Evolutionary conservation across 2,888 invertebrate species (phyloP), one percentile per base, ranked within the genome.

Genomic region (Acrobasis consociella): DNA sequence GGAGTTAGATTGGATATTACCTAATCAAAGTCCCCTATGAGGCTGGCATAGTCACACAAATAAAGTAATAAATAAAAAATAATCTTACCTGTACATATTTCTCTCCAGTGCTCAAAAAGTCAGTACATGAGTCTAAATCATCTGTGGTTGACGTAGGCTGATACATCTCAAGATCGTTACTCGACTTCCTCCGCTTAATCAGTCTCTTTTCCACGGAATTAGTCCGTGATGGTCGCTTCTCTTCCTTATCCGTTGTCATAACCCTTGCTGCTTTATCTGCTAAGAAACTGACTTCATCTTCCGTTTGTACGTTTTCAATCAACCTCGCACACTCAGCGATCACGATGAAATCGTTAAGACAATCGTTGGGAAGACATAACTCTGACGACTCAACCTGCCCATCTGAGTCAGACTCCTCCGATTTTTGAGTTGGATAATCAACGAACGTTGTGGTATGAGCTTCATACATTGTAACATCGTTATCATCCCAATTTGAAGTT

Each of bases 401-500:
- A 58, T 93, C 93, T 0, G 87, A 89, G 62, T 93, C 93, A 0
- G 91, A 91, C 67, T 93, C 93, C 0, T 91, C 90, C 8, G 81
- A 85, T 69, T 91, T 91, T 0, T 80, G 78, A 2, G 81, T 72
- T 0, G 89, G 85, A 46, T 87, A 82, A 61, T 91, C 91, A 0
- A 83, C 78, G 64, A 83, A 84, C 0, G 90, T 90, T 0, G 91
- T 90, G n/a, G 91, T 90, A 49, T 91, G 91, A 0, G 91, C 82
- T 69, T 93, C 93, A 2, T 93, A 93, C 93, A 93, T 92, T 0
- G 92, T 93, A 0, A 93, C 79, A 65, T 93, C 93, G 62, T 86
- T 89, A 49, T 92, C 92, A 15, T 86, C 90, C 73, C 86, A 87
- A 9, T 75, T 81, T 1, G 80, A 74, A 11, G 84, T 78, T 56